Evolutionary conservation across 1,140 invertebrate genomes (phyloP), one percentile per base, ranked within the genome.

Genomic region (Pseudomyrmex dendroicus): DNA sequence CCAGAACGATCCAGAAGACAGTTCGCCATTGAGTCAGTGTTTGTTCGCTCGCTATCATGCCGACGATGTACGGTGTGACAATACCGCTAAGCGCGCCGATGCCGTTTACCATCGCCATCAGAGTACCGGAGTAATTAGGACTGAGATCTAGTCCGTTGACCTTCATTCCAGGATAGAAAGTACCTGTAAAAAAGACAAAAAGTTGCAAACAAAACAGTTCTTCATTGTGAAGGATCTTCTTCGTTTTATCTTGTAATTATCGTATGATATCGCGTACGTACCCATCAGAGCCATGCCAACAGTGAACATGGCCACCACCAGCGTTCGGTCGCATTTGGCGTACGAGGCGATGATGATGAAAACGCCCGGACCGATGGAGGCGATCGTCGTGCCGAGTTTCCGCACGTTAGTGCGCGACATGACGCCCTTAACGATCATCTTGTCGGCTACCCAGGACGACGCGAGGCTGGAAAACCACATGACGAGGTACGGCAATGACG

Each of bases 1-100:
- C 96, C 57, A 97, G 95, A 0, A 96, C 95, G 82, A 98, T 96
- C 96, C 97, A 98, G 90, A 98, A 98, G 2, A 98, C 97, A 1
- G 95, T 91, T 82, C 97, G 95, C 98, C 98, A 98, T 93, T 98
- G 96, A 8, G 94, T 92, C n/a, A 97, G 89, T 1, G 96, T 96
- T 89, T 96, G 96, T 10, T 91, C 25, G 0, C 73, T 85, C 4
- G 95, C 95, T 44, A 96, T 88, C 17, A 86, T 88, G 10, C 95
- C 95, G 25, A 95, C 95, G 61, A 96, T 89, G 22, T 91, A 90
- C 7, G 96, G 96, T 54, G 96, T 96, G 22, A 97, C 92, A 85
- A 97, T 97, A 59, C 97, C 96, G 17, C 96, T 95, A 48, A 98
- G 90, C 0, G 97, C 96, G 0, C 97, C 97, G 57, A 97, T 94